A percentile compares a stretch with the other conserved stretches of the same genome.
Evolutionary conservation across 37 sponge, comb jelly and placozoan species (phyloP).

Genomic region (Haliclona indistincta): DNA sequence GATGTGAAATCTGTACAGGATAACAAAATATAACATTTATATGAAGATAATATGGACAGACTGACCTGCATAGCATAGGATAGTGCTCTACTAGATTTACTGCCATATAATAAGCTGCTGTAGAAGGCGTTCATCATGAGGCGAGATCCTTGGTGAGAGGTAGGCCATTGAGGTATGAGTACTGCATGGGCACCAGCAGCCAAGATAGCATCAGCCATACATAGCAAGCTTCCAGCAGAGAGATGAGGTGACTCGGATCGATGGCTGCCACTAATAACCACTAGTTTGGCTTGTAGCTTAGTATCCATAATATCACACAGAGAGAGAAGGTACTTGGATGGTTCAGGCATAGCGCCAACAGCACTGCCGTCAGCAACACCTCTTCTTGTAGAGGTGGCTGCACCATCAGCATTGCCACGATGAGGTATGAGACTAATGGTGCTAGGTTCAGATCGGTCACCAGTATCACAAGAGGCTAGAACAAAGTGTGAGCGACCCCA

Average conservation of each 20-base stretch:
- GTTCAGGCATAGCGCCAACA: slow-evolving; percentile 40
- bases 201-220: slow-evolving; percentile 71
- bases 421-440: neutral
- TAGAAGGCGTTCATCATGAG: slow-evolving; percentile 92
- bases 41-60: neutral
- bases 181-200: slow-evolving; percentile 82
- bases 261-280: slow-evolving; percentile 76
- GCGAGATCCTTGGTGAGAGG: slow-evolving; percentile 65
- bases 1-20: slow-evolving; percentile 52
- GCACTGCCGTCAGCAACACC: slow-evolving; percentile 62
- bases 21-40: neutral
- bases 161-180: slow-evolving; percentile 87
- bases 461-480: slow-evolving; percentile 46
- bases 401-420: slow-evolving; percentile 46
- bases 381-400: slow-evolving; percentile 24
- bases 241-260: slow-evolving; percentile 46
- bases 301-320: slow-evolving; percentile 56
- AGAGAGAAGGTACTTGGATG: slow-evolving; percentile 70
- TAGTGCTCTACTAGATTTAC: slow-evolving; percentile 73
- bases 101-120: slow-evolving; percentile 78
- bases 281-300: slow-evolving; percentile 67
- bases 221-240: slow-evolving; percentile 61
- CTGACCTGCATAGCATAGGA: slow-evolving; percentile 84
- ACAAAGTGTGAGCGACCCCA: slow-evolving; percentile 80
- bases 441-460: slow-evolving; percentile 11